Percentiles rank a stretch among this genome's conserved stretches.
Evolutionary conservation across 2,797 vertebrate species (phyloP).

Genomic region (Coluber constrictor): DNA sequence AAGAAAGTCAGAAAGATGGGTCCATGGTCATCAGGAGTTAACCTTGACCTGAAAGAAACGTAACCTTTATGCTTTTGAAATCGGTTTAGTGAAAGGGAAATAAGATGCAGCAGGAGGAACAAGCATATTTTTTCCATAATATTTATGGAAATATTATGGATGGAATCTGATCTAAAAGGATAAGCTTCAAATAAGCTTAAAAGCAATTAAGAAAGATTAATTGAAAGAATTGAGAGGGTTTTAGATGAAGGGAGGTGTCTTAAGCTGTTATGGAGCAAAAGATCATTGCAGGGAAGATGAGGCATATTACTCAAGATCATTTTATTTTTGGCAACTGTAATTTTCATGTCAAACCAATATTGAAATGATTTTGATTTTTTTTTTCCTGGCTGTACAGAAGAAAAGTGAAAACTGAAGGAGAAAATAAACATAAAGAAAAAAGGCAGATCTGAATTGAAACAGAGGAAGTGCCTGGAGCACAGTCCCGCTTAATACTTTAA

Average conservation of each 20-base stretch:
- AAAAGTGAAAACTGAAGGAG: background rate
- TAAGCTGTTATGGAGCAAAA: background rate
- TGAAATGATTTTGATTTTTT: background rate
- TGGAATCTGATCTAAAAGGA: background rate
- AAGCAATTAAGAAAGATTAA: conserved; percentile 12
- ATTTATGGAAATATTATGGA: background rate
- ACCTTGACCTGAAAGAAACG: background rate
- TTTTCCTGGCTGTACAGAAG: background rate
- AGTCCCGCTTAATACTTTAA: background rate
- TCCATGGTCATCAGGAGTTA: background rate
- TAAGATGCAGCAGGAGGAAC: background rate
- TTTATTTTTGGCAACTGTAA: conserved; percentile 4
- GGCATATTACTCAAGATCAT: background rate
- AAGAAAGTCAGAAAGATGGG: background rate
- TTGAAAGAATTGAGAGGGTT: conserved; percentile 1
- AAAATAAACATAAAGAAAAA: background rate
- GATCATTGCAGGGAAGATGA: background rate
- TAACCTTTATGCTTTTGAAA: background rate
- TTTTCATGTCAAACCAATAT: conserved; percentile 2
- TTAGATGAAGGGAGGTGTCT: background rate
- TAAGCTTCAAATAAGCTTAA: background rate
- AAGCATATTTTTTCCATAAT: background rate
- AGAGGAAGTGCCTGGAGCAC: background rate
- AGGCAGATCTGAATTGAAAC: background rate
- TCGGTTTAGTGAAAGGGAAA: background rate